Base-by-base conservation (phyloP, 2,113 vertebrate species). In the Gymnarchus niloticus region DNA sequence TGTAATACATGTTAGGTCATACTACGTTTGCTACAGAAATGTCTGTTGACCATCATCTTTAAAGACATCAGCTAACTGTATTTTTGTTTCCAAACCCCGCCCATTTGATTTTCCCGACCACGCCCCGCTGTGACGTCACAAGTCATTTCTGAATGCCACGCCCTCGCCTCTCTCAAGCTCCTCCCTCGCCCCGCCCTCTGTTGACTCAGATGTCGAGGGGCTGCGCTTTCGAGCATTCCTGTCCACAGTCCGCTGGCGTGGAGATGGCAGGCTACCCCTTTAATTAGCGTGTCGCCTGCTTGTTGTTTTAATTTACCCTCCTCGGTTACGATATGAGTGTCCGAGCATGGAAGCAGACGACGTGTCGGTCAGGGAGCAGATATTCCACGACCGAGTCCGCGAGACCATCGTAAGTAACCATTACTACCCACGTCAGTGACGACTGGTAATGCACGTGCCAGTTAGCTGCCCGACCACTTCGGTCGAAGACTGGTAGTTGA, bases 361-460 rank as follows among this genome's bases (percentile, higher is more conserved):
- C 83, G 87, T 95, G 89, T 91, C 93, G 56, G 85, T 92, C 89
- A 93, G 94, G 88, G 92, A 95, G 90, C 95, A 93, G 89, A 89
- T 96, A 0, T 96, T 96, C 83, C 95, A 96, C 88, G 91, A 95
- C 44, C 65, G 91, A 46, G 91, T 95, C 89, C 94, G 95, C 73
- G 95, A 96, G 85, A 95, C 92, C 84, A 90, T 96, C 59, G 95
- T 96, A 91, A 96, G 95, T 95, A 46, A 54, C 56, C 46, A 1
- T 78, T 78, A 78, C 41, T 78, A 41, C 7, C 76, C 44, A 48
- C 37, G 0, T 48, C 10, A 44, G 19, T 6, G 73, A 6, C 21
- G 19, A 2, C 73, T 46, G 41, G 21, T 41, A 44, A 44, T 21
- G 14, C 6, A 19, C 69, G 17, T 37, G 61, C 61, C 37, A 48